Percentiles rank a stretch among this genome's conserved stretches.
These are phyloP conservation scores for Hedychridium roseum DNA, from an alignment of 2,888 invertebrate species.

Conservation along the genomic window DNA sequence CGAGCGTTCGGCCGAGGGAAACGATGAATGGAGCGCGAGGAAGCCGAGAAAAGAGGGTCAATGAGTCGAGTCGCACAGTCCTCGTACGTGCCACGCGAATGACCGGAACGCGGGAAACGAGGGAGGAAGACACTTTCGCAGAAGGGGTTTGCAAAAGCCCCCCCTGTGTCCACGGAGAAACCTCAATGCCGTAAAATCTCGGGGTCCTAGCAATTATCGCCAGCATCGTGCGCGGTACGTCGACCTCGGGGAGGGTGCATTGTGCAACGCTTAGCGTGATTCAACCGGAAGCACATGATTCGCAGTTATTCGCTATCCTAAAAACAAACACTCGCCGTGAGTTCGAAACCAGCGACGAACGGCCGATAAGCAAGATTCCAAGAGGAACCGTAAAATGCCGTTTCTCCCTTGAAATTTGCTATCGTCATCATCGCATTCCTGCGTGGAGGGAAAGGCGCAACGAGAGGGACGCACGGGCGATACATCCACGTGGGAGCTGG, in stretches of 20 bases:
- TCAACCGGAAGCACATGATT: too few relatives aligned
- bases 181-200: background rate
- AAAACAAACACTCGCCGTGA: too few relatives aligned
- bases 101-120: too few relatives aligned
- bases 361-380: background rate
- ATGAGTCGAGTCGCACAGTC: constrained; percentile 45
- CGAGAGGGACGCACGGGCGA: background rate
- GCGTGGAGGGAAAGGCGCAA: constrained; percentile 6
- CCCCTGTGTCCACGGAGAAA: background rate
- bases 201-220: too few relatives aligned
- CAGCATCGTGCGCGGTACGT: too few relatives aligned
- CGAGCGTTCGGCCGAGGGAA: constrained; percentile 24
- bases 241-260: too few relatives aligned
- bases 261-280: too few relatives aligned
- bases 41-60: constrained; percentile 33
- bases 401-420: too few relatives aligned
- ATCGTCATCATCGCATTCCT: too few relatives aligned
- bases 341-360: background rate
- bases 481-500: constrained; percentile 14
- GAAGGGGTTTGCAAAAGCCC: too few relatives aligned
- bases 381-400: background rate
- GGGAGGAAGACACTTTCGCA: too few relatives aligned
- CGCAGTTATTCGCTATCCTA: too few relatives aligned
- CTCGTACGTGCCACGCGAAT: constrained; percentile 16
- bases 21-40: constrained; percentile 52